Evolutionary conservation across 1,140 invertebrate genomes (phyloP).

Genomic region (Eueides isabella): DNA sequence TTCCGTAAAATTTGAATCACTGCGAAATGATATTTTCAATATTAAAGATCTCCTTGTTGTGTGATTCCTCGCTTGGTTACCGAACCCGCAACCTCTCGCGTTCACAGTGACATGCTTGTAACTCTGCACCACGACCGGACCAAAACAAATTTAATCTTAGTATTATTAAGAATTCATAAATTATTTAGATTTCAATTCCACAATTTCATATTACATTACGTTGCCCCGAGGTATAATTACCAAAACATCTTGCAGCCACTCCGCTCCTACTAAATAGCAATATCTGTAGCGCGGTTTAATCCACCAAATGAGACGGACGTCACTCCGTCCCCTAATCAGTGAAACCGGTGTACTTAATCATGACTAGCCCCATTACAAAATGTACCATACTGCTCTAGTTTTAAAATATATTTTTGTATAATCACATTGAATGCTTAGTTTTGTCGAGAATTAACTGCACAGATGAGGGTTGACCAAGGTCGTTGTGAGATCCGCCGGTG

Average conservation of each 20-base stretch:
- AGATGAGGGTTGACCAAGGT: constrained; percentile 71
- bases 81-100: too few relatives aligned
- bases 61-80: too few relatives aligned
- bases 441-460: constrained; percentile 24
- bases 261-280: background rate
- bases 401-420: constrained; percentile 31
- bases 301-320: constrained; percentile 34
- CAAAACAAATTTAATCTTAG: too few relatives aligned
- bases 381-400: constrained; percentile 3
- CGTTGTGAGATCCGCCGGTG: constrained; percentile 58
- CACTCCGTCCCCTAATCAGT: constrained; percentile 30
- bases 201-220: background rate
- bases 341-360: constrained; percentile 38
- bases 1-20: too few relatives aligned
- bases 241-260: background rate
- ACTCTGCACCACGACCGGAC: too few relatives aligned
- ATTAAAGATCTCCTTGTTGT: too few relatives aligned
- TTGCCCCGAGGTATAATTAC: background rate
- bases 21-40: too few relatives aligned
- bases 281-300: constrained; percentile 22
- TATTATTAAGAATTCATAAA: background rate
- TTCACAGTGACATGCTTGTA: too few relatives aligned
- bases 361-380: constrained; percentile 16
- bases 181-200: background rate
- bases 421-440: constrained; percentile 26